Evolutionary conservation across 2,797 vertebrate species (phyloP), one percentile per base, ranked within the genome.

Genomic region (Amphiprion clarkii): DNA sequence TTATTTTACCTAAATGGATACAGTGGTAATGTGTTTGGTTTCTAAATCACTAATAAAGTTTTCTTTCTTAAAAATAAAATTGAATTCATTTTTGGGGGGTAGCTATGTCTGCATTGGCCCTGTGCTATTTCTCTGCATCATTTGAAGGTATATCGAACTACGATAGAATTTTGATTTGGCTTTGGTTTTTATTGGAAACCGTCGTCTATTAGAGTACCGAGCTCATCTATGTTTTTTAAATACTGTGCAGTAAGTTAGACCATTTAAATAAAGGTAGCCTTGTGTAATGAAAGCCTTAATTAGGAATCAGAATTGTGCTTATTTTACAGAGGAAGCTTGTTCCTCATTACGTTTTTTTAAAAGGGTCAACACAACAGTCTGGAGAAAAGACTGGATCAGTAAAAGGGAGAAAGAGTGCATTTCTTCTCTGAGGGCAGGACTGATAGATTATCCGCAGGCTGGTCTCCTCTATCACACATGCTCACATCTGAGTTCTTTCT

Each of bases 1-100:
- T 83, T 81, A 90, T 94, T 95, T 95, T 66, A 94, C 91, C 91
- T 94, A 85, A 90, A 94, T 94, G 93, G 91, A 94, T 88, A 95
- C 92, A 92, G 94, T 95, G 91, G 92, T 95, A 94, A 94, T 93
- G 94, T 96, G 94, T 95, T 97, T 97, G 97, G 95, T 98, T 97
- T 98, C 97, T 96, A 96, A 97, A 97, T 97, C 96, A 98, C 96
- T 75, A 96, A 98, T 97, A 98, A 99, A 98, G 96, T 95, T 96
- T 96, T 95, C 95, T 98, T 99, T 98, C 96, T 96, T 97, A 98
- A 98, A 96, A 96, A 96, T 87, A 82, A 77, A 77, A 94, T 91
- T 70, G 84, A 88, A 84, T 80, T 89, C 84, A 60, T 84, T 79
- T 67, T 49, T 82, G 25, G 19, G 17, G 19, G 13, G 17, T 9